Base-by-base conservation (phyloP, 2,113 vertebrate genomes). In the Eolophus roseicapilla region DNA sequence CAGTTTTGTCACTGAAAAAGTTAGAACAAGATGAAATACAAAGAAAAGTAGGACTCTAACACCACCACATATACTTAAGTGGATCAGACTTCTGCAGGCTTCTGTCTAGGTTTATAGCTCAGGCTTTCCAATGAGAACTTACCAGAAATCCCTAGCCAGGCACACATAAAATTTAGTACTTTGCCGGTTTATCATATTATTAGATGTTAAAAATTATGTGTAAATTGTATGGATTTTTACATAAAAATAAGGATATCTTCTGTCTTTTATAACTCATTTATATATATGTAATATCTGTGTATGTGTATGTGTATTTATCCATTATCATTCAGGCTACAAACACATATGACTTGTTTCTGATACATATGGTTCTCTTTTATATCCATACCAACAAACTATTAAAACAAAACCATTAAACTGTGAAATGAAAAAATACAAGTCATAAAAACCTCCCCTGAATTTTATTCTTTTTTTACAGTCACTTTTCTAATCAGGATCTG, bases 61-160 rank as follows among this genome's bases (percentile, higher is more conserved):
- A 44, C 3, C 4, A 74, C 2, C 1, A 1, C 3, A 15, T 5
- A 8, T 0, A 0, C 7, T 5, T 25, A 74, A 74, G 6, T 12
- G 20, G 27, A 43, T 74, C 4, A 9, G 11, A 11, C 8, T 33
- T 62, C 13, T 50, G 10, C 41, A 18, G 6, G 9, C 5, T 20
- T 57, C 28, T 69, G 10, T 59, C 49, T 15, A 53, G 4, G 6
- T 20, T 86, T 73, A 50, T 8, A 81, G 15, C 4, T 69, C 19
- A 84, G 5, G 4, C 8, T 86, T 83, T 83, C 35, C 28, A 35
- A 7, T 2, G 4, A 67, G 62, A 52, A 67, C 7, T 29, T 44
- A 8, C 0, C 2, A 63, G 13, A 68, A 83, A 71, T 27, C 21
- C 28, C 28, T 77, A 60, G 29, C 21, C 43, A 77, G 21, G 5